Evolutionary conservation across 2,888 invertebrate genomes (phyloP).

Genomic region (Neoitamus cyanurus): DNA sequence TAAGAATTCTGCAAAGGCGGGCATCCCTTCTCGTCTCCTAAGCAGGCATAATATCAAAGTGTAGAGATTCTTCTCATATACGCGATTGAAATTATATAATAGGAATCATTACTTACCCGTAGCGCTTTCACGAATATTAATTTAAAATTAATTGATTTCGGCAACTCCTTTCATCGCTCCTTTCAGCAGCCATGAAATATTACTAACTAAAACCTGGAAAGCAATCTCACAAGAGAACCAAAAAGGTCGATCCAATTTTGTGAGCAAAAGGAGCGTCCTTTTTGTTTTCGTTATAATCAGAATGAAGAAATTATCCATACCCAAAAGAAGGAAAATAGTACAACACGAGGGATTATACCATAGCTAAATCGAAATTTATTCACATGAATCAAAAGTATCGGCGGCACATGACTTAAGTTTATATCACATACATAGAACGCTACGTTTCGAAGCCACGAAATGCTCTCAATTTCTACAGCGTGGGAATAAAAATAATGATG

Average conservation of each 20-base stretch:
- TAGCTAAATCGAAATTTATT: slow-evolving; percentile 37
- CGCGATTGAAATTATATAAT: slow-evolving; percentile 12
- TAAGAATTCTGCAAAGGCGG: slow-evolving; percentile 2
- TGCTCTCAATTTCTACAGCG: slow-evolving; percentile 26
- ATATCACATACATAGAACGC: slow-evolving; percentile 12
- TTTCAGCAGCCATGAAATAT: slow-evolving; percentile 19
- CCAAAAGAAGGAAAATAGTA: slow-evolving; percentile 26
- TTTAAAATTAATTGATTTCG: slow-evolving; percentile 8
- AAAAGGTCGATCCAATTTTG: slow-evolving; percentile 16
- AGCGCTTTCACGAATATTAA: slow-evolving; percentile 18
- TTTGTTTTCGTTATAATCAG: slow-evolving; percentile 11
- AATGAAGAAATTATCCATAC: not conserved
- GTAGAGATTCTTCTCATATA: slow-evolving; percentile 23
- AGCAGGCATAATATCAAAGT: slow-evolving; percentile 44
- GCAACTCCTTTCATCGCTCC: not conserved
- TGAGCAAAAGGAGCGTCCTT: not conserved
- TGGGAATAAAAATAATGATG: slow-evolving; percentile 38
- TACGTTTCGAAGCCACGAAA: slow-evolving; percentile 17
- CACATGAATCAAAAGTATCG: slow-evolving; percentile 28
- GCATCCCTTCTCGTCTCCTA: slow-evolving; percentile 35
- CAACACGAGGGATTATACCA: slow-evolving; percentile 30
- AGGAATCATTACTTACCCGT: slow-evolving; percentile 38
- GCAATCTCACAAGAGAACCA: slow-evolving; percentile 26
- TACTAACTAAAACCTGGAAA: slow-evolving; percentile 40
- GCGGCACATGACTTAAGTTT: slow-evolving; percentile 31